These are phyloP conservation scores for Phenganax marumi DNA, from an alignment of 92 coral and sea anemone species.

Conservation along the genomic window DNA sequence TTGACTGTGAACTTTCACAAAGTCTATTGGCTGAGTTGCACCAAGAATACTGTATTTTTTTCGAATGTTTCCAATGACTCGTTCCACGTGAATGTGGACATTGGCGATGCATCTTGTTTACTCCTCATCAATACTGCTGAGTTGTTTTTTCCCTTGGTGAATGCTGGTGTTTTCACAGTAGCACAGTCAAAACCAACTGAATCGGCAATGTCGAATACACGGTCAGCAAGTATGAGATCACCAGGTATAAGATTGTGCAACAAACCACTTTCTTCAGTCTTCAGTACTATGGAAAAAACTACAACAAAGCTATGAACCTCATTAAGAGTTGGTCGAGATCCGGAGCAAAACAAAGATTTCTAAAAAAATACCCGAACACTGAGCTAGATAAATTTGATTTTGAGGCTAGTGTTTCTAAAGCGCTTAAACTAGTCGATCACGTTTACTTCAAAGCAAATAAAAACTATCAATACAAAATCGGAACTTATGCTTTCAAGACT, in stretches of 20 bases:
- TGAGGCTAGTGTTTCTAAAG: no score
- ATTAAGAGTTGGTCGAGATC: no score
- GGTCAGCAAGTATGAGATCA: constrained; percentile 66
- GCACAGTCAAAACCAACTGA: constrained; percentile 65
- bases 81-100: constrained; percentile 60
- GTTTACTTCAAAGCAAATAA: no score
- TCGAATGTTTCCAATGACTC: constrained; percentile 50
- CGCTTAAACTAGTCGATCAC: no score
- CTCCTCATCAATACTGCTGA: constrained; percentile 65
- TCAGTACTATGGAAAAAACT: no score
- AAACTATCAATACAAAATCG: no score
- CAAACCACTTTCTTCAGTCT: constrained; percentile 62
- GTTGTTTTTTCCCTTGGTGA: constrained; percentile 62
- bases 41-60: not conserved
- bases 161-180: constrained; percentile 61
- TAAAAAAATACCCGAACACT: no score
- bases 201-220: constrained; percentile 62
- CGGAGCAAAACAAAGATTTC: no score
- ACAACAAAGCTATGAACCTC: no score
- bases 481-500: no score
- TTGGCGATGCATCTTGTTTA: constrained; percentile 64
- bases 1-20: no score
- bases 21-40: not conserved
- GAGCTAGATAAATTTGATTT: no score
- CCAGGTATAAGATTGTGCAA: constrained; percentile 58